Base-by-base conservation (phyloP, 2,888 invertebrate genomes). In the Hecatera dysodea region DNA sequence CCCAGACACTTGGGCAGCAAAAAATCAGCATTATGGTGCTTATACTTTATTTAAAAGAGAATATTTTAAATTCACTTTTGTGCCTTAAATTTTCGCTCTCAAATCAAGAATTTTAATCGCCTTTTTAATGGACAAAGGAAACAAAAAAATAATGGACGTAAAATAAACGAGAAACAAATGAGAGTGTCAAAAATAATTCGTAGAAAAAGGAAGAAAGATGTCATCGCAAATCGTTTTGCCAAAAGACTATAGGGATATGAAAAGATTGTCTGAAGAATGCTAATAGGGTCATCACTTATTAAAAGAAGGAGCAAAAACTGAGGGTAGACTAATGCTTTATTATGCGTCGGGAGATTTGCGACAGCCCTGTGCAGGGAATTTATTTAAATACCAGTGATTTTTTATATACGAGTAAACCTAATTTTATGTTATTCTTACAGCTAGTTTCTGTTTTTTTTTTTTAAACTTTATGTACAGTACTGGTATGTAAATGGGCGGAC, bases 221-320 rank as follows among this genome's bases (percentile, higher is more conserved):
- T 86, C 89, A 80, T 57, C 84, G 82, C 85, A 82, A 88, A 87
- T 84, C 90, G 87, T 88, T 89, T 87, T 79, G 84, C 82, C 76
- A 83, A 86, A 86, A 86, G 88, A 84, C 85, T 78, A 80, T 76
- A 81, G 85, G 86, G 87, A 90, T 91, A 91, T 93, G 90, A 93
- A 93, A 93, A 93, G 91, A 92, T 92, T 92, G 89, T 90, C 88
- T 90, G 87, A 89, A 87, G 89, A 89, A 93, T 93, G 91, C 91
- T 93, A 93, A 94, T 93, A 92, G 91, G 90, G 89, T 87, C 90
- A 93, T 94, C 92, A 92, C 87, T 91, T 90, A 90, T 91, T 12
- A 86, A 89, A n/a, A 89, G 86, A 88, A 90, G 86, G 87, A 88
- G 82, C 85, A 88, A 90, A 89, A 90, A 90, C 85, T 87, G 74